Percentiles rank a stretch among this genome's conserved stretches.
Conservation (phyloP, 1,140 invertebrate species). For the Drosophila melanogaster region DNA sequence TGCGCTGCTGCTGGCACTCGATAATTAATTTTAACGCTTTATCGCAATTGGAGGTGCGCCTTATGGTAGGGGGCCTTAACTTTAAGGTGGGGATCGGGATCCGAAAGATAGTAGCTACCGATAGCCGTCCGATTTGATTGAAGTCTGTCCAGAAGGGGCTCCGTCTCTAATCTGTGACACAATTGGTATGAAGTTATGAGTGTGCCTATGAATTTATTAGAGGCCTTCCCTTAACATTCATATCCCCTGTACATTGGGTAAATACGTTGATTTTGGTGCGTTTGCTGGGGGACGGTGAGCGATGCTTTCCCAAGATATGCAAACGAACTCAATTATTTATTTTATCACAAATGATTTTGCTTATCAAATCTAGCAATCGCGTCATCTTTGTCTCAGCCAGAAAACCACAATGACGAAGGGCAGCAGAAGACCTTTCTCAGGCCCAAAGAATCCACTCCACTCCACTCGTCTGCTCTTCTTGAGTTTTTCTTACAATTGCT, state of each 20-base stretch:
- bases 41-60: constrained; percentile 76
- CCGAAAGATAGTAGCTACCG: constrained; percentile 56
- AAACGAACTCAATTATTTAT: constrained; percentile 84
- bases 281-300: constrained; percentile 11
- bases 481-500: constrained; percentile 80
- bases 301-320: constrained; percentile 79
- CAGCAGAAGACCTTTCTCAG: constrained; percentile 53
- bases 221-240: background rate
- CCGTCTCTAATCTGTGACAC: constrained; percentile 69
- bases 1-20: constrained; percentile 61
- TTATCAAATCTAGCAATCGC: constrained; percentile 81
- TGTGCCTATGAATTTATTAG: constrained; percentile 69
- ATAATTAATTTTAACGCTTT: constrained; percentile 84
- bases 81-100: constrained; percentile 9
- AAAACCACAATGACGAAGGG: constrained; percentile 46
- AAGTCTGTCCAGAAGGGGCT: constrained; percentile 70
- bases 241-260: too few relatives aligned
- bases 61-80: background rate
- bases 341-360: constrained; percentile 83
- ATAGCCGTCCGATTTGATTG: constrained; percentile 75
- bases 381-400: constrained; percentile 54
- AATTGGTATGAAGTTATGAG: constrained; percentile 70
- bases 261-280: background rate
- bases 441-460: constrained; percentile 22
- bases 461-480: constrained; percentile 53